Base-by-base conservation (phyloP, 2,888 invertebrate genomes). In the Eurois occulta region DNA sequence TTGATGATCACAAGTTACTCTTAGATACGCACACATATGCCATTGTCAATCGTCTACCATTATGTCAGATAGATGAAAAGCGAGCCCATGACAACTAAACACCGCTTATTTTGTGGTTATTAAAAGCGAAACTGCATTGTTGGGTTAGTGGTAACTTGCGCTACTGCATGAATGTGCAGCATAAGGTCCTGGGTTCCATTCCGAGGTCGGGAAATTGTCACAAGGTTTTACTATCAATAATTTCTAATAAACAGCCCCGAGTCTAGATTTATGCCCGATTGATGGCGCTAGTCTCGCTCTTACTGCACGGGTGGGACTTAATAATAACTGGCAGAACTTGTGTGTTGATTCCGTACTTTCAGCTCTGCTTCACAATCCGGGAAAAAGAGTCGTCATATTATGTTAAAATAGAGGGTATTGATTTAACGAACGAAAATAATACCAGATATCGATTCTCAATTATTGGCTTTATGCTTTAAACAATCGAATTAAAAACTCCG, bases 401-500 rank as follows among this genome's bases (percentile, higher is more conserved):
- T 32, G 21, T 21, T 32, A 7, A 60, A 60, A 74, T n/a, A 24
- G 28, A 35, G 41, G 6, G 6, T 82, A 43, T 83, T 41, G 16
- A 41, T 46, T 60, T 16, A 32, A 55, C 18, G 7, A 60, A 66
- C 52, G n/a, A 81, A 72, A 84, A 82, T 52, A 71, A 48, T 62
- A 38, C 24, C 11, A 38, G 32, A 62, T 52, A 73, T 81, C 48
- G 66, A 66, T 64, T 64, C 35, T 35, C 60, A 62, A 65, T 65
- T 81, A 76, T 71, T 72, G 58, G 38, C 52, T 81, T 81, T 46
- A 67, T 52, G 58, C 60, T 72, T 76, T 75, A 32, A 85, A 85
- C 70, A 81, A 83, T 85, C 69, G 70, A 85, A 83, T 83, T 83
- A 58, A 62, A 77, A 84, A 72, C 52, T 41, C 58, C 48, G 11